Conservation (phyloP, 2,797 vertebrate species). For the Typhlichthys eigenmanni region DNA sequence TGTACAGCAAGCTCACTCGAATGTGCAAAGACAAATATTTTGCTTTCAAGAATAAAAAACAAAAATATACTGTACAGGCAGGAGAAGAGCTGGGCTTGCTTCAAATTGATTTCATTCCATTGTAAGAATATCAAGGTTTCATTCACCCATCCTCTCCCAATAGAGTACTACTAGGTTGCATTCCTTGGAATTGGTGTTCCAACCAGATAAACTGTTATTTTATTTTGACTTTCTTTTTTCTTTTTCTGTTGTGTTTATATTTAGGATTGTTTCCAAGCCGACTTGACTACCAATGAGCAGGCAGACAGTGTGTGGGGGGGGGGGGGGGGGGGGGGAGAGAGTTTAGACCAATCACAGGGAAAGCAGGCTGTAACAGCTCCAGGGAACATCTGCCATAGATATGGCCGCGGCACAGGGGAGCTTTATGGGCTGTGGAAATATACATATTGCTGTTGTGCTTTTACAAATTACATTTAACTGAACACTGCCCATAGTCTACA, state of each 20-base stretch:
- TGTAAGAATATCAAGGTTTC: conserved; percentile 74
- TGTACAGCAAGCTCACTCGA: conserved; percentile 50
- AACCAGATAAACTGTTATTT: conserved; percentile 71
- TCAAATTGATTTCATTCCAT: conserved; percentile 77
- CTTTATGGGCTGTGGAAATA: conserved; percentile 20
- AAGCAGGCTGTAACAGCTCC: conserved; percentile 51
- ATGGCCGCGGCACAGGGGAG: conserved; percentile 41
- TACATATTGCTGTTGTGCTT: conserved; percentile 27
- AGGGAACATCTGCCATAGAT: conserved; percentile 53
- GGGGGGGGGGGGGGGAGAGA: conserved; percentile 49
- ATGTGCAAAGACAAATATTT: conserved; percentile 46
- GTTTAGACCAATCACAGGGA: conserved; percentile 50
- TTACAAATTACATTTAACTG: conserved; percentile 6
- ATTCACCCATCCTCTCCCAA: conserved; percentile 54
- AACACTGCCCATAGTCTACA: conserved; percentile 2
- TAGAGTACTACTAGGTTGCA: conserved; percentile 56
- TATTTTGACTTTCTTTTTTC: conserved; percentile 26
- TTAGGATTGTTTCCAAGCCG: conserved; percentile 76
- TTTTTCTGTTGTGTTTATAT: conserved; percentile 16
- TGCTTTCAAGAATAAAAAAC: conserved; percentile 52
- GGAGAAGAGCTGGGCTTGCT: conserved; percentile 50
- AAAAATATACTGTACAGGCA: conserved; percentile 38
- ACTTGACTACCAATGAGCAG: conserved; percentile 75
- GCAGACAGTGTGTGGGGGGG: conserved; percentile 10
- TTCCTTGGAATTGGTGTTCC: conserved; percentile 75